phyloP scores from a whole-genome alignment of 2,888 invertebrate genomes.

The Volucella bombylans region DNA sequence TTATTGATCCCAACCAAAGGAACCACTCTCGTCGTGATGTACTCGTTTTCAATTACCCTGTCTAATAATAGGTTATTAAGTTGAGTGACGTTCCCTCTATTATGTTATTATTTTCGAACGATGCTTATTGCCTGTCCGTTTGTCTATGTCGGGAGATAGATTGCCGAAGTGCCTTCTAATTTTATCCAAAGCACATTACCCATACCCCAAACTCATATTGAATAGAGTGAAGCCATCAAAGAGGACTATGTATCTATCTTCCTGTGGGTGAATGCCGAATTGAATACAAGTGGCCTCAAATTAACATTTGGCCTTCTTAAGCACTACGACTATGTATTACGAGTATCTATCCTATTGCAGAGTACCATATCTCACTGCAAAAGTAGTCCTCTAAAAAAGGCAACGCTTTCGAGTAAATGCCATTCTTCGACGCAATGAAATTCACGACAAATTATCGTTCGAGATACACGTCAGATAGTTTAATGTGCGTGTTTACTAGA shows the following conservation, averaged over 20 bases:
- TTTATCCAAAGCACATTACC: slow-evolving; percentile 33
- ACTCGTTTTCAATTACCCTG: slow-evolving; percentile 44
- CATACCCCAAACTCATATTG: background rate
- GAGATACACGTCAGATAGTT: no score
- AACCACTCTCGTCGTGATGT: background rate
- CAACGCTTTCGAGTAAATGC: no score
- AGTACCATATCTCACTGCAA: no score
- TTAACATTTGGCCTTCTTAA: background rate
- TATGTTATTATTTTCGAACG: slow-evolving; percentile 44
- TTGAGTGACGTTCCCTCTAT: slow-evolving; percentile 60
- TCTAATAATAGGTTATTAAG: slow-evolving; percentile 58
- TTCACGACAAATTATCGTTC: no score
- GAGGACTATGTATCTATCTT: background rate
- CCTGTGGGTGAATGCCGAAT: background rate
- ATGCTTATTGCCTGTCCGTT: slow-evolving; percentile 49
- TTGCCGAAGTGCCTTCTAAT: slow-evolving; percentile 51
- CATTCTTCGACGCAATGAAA: no score
- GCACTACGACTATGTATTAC: background rate
- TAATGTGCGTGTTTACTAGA: no score
- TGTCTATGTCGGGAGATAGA: slow-evolving; percentile 28
- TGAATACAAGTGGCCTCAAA: background rate
- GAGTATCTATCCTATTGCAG: no score
- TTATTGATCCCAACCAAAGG: slow-evolving; percentile 27
- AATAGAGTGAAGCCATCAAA: slow-evolving; percentile 9
- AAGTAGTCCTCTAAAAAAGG: no score